Evolutionary conservation across 2,888 invertebrate species (phyloP), one percentile per base, ranked within the genome.

Genomic region (Eudemis profundana): DNA sequence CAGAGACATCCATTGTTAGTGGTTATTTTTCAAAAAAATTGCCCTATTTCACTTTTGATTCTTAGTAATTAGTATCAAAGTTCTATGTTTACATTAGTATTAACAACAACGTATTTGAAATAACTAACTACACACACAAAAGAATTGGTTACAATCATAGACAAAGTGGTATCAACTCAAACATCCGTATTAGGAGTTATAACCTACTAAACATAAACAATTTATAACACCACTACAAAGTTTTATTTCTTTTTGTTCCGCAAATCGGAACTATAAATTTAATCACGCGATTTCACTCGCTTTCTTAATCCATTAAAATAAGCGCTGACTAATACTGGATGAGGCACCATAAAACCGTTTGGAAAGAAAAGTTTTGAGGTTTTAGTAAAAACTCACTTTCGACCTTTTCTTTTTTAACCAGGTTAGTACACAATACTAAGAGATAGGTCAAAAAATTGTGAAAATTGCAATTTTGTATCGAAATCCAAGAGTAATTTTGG

Each of bases 201-300:
- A n/a, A n/a, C n/a, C 40, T 54, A 42, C 51, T 33, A 60, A 54
- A 47, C 49, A 42, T 51, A 61, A 66, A 53, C 0, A 49, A 56
- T 66, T 62, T 67, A 57, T 44, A 44, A 57, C 12, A 47, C 57
- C 50, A 53, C 44, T 44, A 40, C 36, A 38, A 61, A 38, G 23
- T 65, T 65, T 53, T 60, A 65, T 51, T 65, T 65, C 51, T 47
- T 46, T 60, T 59, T 46, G 46, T 53, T 61, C 29, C 46, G 65
- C 65, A 27, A 46, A 64, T 51, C 64, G 14, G 29, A 51, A 60
- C 60, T 47, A 60, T 65, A 60, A 59, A 65, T 60, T 59, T 53
- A 60, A 51, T 65, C 14, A 44, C 44, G 27, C 36, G 40, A 53
- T 65, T 59, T 65, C 64, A 36, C 60, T 65, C 40, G 17, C 65